phyloP scores from a whole-genome alignment of 2,113 vertebrate species.

The Rhea americana region DNA sequence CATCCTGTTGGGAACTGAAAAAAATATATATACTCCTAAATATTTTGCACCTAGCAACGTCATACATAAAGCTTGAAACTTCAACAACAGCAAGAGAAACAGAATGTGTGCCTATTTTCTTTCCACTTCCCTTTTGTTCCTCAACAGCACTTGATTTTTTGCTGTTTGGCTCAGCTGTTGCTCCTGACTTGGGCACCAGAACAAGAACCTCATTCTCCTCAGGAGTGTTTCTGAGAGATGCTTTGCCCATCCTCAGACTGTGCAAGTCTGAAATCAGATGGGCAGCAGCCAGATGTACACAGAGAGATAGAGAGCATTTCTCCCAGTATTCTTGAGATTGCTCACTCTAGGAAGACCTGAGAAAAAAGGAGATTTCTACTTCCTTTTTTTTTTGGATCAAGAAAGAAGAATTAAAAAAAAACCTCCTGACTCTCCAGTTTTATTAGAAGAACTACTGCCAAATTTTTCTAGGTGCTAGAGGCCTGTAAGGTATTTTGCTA shows the following conservation, averaged over 20 bases:
- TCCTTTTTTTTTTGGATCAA: not conserved
- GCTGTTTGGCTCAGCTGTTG: constrained; percentile 27
- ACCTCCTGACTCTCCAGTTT: not conserved
- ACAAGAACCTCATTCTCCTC: not conserved
- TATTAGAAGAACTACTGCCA: not conserved
- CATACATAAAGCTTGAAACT: not conserved
- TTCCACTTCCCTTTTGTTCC: not conserved
- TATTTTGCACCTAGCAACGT: not conserved
- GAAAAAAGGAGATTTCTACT: not conserved
- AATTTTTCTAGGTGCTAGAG: not conserved
- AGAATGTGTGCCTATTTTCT: not conserved
- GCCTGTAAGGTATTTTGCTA: not conserved
- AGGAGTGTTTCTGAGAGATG: not conserved
- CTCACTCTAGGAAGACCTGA: not conserved
- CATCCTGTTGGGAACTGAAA: not conserved
- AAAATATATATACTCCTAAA: not conserved
- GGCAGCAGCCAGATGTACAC: not conserved
- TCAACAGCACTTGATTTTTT: not conserved
- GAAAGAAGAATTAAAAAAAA: not conserved
- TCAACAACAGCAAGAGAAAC: not conserved
- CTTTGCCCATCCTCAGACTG: not conserved
- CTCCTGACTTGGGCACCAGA: not conserved
- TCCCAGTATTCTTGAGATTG: not conserved
- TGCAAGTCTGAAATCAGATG: not conserved
- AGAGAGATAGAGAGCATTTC: not conserved